A percentile compares a stretch with the other conserved stretches of the same genome.
These are phyloP conservation scores for Lynx canadensis DNA, from an alignment of 2,113 vertebrate species.

Conservation along the genomic window DNA sequence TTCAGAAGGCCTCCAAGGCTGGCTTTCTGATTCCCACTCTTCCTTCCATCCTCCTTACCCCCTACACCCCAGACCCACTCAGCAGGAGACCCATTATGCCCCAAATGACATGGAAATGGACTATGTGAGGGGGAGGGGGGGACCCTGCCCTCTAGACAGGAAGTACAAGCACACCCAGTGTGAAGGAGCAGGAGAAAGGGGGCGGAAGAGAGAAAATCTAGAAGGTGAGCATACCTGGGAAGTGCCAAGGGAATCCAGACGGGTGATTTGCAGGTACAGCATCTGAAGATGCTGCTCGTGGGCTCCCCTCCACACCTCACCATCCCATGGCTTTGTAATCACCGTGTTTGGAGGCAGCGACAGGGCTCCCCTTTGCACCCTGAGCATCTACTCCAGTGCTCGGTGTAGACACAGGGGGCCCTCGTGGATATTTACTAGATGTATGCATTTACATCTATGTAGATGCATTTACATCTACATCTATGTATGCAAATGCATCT, in stretches of 20 bases:
- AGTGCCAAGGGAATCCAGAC: background rate
- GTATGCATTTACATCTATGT: too few relatives aligned
- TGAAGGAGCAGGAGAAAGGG: background rate
- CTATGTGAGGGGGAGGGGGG: background rate
- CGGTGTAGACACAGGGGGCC: background rate
- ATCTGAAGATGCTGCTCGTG: background rate
- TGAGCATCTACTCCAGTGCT: fast-evolving
- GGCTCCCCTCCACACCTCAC: background rate
- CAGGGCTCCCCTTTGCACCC: background rate
- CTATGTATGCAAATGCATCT: too few relatives aligned
- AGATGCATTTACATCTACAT: too few relatives aligned
- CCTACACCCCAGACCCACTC: background rate
- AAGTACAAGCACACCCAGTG: background rate
- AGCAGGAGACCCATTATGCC: background rate
- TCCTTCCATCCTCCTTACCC: background rate
- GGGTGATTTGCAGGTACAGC: background rate
- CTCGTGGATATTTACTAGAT: background rate
- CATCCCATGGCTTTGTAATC: fast-evolving
- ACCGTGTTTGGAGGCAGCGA: too few relatives aligned
- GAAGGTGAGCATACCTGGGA: background rate
- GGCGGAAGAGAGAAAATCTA: background rate
- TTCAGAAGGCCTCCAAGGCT: background rate
- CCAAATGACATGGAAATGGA: background rate
- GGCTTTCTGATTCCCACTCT: background rate
- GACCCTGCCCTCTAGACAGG: background rate